A percentile compares a stretch with the other conserved stretches of the same genome.
These are phyloP conservation scores for Drosophila macrospina DNA, from an alignment of 2,888 invertebrate genomes.

Conservation along the genomic window DNA sequence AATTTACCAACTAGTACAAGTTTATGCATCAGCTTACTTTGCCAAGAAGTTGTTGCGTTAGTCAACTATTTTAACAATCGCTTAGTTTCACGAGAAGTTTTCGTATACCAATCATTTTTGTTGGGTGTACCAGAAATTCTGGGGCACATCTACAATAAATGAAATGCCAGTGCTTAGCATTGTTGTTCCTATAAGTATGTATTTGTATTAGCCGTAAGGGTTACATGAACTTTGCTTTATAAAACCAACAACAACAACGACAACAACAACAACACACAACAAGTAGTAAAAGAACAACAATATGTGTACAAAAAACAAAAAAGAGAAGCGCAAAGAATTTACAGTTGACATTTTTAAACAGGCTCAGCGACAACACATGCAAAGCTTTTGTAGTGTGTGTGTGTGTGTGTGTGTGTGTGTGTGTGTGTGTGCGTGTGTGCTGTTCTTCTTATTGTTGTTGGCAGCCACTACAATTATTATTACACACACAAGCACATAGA, in stretches of 20 bases:
- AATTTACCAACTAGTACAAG: constrained; percentile 4
- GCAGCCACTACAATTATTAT: constrained; percentile 72
- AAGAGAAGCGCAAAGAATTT: constrained; percentile 60
- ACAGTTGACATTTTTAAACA: constrained; percentile 72
- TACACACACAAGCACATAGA: constrained; percentile 51
- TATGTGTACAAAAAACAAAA: constrained; percentile 5
- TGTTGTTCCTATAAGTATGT: constrained; percentile 50
- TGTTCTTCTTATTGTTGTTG: constrained; percentile 50
- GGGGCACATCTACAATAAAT: constrained; percentile 30
- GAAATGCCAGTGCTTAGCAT: constrained; percentile 49
- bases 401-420: constrained; percentile 24
- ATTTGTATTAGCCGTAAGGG: constrained; percentile 65
- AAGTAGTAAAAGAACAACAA: constrained; percentile 29
- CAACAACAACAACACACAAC: constrained; percentile 7
- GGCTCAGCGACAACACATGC: constrained; percentile 41
- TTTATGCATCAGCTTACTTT: constrained; percentile 3
- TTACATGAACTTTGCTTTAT: constrained; percentile 56
- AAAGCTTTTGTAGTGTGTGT: constrained; percentile 16
- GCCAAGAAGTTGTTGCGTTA: constrained; percentile 6
- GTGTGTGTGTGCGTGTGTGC: constrained; percentile 32
- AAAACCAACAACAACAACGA: constrained; percentile 22
- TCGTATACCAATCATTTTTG: constrained; percentile 45
- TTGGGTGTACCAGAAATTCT: constrained; percentile 29
- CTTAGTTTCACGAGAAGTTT: constrained; percentile 4
- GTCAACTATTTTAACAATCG: constrained; percentile 31